These are phyloP conservation scores for Oryzias sinensis DNA, from an alignment of 2,797 vertebrate genomes.

Conservation along the genomic window DNA sequence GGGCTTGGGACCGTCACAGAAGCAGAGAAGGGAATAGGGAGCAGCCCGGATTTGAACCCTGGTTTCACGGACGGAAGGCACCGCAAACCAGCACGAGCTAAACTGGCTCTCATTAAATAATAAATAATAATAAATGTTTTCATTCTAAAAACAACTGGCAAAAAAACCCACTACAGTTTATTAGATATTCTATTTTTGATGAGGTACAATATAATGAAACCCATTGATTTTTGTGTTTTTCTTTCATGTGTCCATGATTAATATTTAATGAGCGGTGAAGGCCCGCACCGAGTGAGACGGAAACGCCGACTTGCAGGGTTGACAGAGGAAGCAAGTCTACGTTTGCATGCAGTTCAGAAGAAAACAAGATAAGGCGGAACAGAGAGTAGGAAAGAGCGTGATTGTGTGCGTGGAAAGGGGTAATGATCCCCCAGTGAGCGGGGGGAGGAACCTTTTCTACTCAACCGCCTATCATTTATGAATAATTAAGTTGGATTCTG, in stretches of 20 bases:
- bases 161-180: conserved; percentile 13
- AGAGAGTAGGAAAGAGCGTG: conserved; percentile 17
- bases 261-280: conserved; percentile 75
- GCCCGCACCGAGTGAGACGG: conserved; percentile 44
- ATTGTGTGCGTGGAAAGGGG: conserved; percentile 24
- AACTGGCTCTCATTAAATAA: too few species aligned
- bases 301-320: conserved; percentile 53
- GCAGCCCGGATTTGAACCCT: too few species aligned
- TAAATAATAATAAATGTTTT: too few species aligned
- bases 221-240: conserved; percentile 66
- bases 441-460: conserved; percentile 50
- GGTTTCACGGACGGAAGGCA: too few species aligned
- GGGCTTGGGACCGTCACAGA: too few species aligned
- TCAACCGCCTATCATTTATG: conserved; percentile 52
- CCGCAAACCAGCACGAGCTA: too few species aligned
- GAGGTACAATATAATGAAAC: conserved; percentile 63
- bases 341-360: conserved; percentile 37
- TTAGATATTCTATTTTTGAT: conserved; percentile 10
- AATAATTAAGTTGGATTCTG: conserved; percentile 70
- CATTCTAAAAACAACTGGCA: too few species aligned
- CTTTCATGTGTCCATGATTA: conserved; percentile 73
- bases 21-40: too few species aligned
- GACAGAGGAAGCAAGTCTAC: conserved; percentile 11
- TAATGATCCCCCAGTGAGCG: conserved; percentile 59
- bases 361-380: conserved; percentile 34